Base-by-base conservation (phyloP, 2,888 invertebrate species). In the Aproaerema taeniolella region DNA sequence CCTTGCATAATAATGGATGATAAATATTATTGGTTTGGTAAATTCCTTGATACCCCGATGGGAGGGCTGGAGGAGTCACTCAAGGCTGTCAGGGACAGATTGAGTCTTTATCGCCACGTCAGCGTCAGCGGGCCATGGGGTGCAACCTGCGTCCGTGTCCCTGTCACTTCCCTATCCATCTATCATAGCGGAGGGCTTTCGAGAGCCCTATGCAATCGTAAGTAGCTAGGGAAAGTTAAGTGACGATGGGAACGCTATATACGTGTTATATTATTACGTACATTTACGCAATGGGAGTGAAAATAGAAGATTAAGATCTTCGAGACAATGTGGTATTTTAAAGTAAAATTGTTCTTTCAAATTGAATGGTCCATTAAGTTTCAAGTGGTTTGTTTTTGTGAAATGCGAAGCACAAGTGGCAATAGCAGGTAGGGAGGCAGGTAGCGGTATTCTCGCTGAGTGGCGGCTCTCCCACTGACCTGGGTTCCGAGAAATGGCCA, bases 31-130 rank as follows among this genome's bases (percentile, higher is more conserved):
- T 70, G 62, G 60, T 63, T 52, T 55, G 47, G 49, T 57, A 57
- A 55, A 58, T 59, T 60, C 51, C 55, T 61, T 52, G 55, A 61
- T 61, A 60, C 50, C 56, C 55, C 52, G 43, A 39, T 50, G 58
- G 61, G 59, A 47, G 52, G 53, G 50, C 47, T 46, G 44, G 38
- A 38, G 49, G 55, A 63, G 64, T 63, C 60, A 57, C 55, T 52
- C 52, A 49, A 36, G 46, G 50, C 68, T 73, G 77, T 70, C 72
- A 66, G 58, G 58, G 62, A 59, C 75, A 75, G 71, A 78, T 77
- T 73, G 75, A 73, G 74, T 65, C 70, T 69, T 75, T 77, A 76
- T 76, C 70, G 62, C 55, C 42, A 49, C 48, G 51, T 43, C 52
- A 58, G 51, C 55, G 52, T n/a, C n/a, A n/a, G n/a, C n/a, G 49